These are phyloP conservation scores for Misgurnus mizolepis DNA, from an alignment of 2,113 vertebrate genomes.

Conservation along the genomic window DNA sequence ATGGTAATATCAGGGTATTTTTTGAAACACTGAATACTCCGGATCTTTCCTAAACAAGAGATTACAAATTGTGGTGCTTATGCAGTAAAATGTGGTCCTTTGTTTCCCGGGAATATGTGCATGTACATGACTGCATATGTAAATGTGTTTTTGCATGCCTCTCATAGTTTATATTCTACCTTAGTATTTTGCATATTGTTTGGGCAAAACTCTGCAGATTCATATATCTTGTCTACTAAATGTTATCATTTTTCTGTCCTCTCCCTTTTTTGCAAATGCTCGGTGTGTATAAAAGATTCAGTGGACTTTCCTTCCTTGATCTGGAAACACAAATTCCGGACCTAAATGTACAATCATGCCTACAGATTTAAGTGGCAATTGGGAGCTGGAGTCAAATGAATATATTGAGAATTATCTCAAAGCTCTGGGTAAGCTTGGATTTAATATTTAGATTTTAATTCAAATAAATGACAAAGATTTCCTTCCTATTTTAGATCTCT, in stretches of 20 bases:
- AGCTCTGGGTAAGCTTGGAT: slow-evolving; percentile 82
- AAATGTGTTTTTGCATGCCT: not conserved
- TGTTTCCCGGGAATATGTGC: not conserved
- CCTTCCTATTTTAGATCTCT: not conserved
- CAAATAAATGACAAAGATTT: not conserved
- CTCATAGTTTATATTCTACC: not conserved
- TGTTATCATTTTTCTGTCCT: slow-evolving; percentile 64
- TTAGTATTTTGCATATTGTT: not conserved
- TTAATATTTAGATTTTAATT: not conserved
- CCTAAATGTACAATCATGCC: slow-evolving; percentile 75
- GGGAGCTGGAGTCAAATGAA: slow-evolving; percentile 85
- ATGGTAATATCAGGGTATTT: not conserved
- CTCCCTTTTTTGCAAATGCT: slow-evolving; percentile 8
- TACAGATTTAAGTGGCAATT: slow-evolving; percentile 84
- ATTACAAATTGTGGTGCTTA: not conserved
- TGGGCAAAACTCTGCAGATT: not conserved
- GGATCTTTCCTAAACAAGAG: not conserved
- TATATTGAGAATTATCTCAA: slow-evolving; percentile 92
- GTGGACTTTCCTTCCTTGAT: slow-evolving; percentile 41
- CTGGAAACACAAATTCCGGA: slow-evolving; percentile 34
- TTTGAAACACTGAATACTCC: not conserved
- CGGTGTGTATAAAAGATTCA: slow-evolving; percentile 54
- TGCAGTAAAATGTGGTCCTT: not conserved
- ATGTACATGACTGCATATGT: not conserved
- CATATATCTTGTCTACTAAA: not conserved